phyloP scores from a whole-genome alignment of 2,797 vertebrate genomes.

The Thunnus albacares region DNA sequence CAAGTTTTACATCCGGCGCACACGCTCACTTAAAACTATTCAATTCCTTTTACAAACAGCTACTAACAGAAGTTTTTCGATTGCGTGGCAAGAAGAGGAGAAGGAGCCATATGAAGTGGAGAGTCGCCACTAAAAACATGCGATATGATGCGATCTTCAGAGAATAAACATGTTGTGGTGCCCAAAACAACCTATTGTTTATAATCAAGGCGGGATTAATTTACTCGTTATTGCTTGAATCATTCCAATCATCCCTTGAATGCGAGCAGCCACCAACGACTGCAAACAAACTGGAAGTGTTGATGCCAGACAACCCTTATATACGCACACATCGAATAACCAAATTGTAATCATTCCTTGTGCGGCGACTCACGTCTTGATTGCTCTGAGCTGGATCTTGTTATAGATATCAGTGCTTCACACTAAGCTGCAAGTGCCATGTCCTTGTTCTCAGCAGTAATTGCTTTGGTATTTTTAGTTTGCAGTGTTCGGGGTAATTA shows the following conservation, averaged over 20 bases:
- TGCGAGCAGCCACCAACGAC: constrained; percentile 51
- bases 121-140: constrained; percentile 20
- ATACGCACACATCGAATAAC: constrained; percentile 61
- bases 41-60: constrained; percentile 13
- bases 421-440: constrained; percentile 66
- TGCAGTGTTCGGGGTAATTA: constrained; percentile 78
- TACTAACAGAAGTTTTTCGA: constrained; percentile 21
- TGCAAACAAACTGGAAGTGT: constrained; percentile 39
- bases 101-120: background rate
- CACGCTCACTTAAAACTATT: constrained; percentile 23
- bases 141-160: constrained; percentile 13
- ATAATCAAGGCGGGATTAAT: constrained; percentile 63
- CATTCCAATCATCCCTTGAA: constrained; percentile 54
- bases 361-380: constrained; percentile 46
- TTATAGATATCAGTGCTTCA: constrained; percentile 78
- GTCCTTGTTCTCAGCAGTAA: constrained; percentile 75
- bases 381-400: constrained; percentile 78
- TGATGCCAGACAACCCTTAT: constrained; percentile 40
- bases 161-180: constrained; percentile 35
- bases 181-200: constrained; percentile 23
- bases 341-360: constrained; percentile 46
- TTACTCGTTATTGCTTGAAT: constrained; percentile 52
- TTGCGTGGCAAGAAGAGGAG: background rate
- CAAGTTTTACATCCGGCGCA: constrained; percentile 49
- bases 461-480: constrained; percentile 83